Conservation (phyloP, 2,113 vertebrate species). For the Alosa alosa region DNA sequence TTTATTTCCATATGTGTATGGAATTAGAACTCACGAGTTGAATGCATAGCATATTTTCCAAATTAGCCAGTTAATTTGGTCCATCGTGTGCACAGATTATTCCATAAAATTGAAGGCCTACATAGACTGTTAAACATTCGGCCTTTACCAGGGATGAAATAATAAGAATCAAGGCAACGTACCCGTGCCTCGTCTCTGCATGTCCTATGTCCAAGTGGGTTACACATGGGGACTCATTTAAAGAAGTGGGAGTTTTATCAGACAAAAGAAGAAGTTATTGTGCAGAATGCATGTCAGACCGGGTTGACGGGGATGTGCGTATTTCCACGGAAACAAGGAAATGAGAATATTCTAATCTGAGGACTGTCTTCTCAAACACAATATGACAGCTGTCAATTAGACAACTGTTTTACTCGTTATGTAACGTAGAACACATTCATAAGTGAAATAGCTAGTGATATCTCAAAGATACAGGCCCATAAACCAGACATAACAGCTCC, state of each 20-base stretch:
- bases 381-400: background rate
- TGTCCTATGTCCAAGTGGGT: background rate
- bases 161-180: background rate
- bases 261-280: slow-evolving; percentile 17
- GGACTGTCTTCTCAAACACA: background rate
- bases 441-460: background rate
- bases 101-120: background rate
- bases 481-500: too few relatives aligned
- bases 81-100: too few relatives aligned
- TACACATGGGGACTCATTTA: background rate
- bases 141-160: background rate
- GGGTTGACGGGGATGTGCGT: background rate
- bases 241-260: background rate
- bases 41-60: too few relatives aligned
- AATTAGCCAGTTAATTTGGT: too few relatives aligned
- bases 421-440: background rate
- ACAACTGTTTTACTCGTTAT: background rate
- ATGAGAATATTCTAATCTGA: background rate
- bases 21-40: too few relatives aligned
- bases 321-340: background rate
- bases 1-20: too few relatives aligned
- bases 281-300: background rate
- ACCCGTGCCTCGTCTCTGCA: slow-evolving; percentile 12
- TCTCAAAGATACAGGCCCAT: background rate
- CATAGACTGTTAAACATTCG: background rate